Percentiles rank a stretch among this genome's conserved stretches.
Evolutionary conservation across 1,140 invertebrate genomes (phyloP).

Genomic region (Drosophila seguyi): DNA sequence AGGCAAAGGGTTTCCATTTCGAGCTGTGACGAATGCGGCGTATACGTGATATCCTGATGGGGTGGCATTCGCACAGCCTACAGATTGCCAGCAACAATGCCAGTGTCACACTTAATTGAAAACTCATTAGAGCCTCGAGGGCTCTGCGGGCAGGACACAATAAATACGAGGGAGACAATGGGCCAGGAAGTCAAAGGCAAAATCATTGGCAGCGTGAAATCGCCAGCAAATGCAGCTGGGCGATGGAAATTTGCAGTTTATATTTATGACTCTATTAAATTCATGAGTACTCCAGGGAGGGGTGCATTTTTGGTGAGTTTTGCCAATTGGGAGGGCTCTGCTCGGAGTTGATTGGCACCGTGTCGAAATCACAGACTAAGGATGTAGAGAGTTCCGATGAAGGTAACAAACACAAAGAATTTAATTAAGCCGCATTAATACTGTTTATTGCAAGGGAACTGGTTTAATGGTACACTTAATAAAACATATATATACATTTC

Average conservation of each 20-base stretch:
- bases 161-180: slow-evolving; percentile 54
- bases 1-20: slow-evolving; percentile 18
- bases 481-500: neutral
- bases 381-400: slow-evolving; percentile 34
- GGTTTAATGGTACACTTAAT: neutral
- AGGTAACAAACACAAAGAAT: slow-evolving; percentile 18
- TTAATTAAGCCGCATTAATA: neutral
- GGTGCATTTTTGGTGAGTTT: slow-evolving; percentile 21
- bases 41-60: slow-evolving; percentile 46
- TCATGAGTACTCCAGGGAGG: slow-evolving; percentile 36
- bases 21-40: slow-evolving; percentile 47
- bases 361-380: slow-evolving; percentile 36
- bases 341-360: slow-evolving; percentile 64
- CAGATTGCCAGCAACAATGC: slow-evolving; percentile 37
- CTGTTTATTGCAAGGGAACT: neutral
- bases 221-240: slow-evolving; percentile 70
- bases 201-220: slow-evolving; percentile 70
- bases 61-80: slow-evolving; percentile 3
- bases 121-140: slow-evolving; percentile 73
- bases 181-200: slow-evolving; percentile 35
- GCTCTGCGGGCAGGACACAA: slow-evolving; percentile 39
- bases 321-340: slow-evolving; percentile 20
- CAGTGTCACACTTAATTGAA: slow-evolving; percentile 78
- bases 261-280: slow-evolving; percentile 79
- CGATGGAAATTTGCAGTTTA: slow-evolving; percentile 54